A percentile compares a stretch with the other conserved stretches of the same genome.
Evolutionary conservation across 2,113 vertebrate genomes (phyloP).

Genomic region (Phrynocephalus versicolor): DNA sequence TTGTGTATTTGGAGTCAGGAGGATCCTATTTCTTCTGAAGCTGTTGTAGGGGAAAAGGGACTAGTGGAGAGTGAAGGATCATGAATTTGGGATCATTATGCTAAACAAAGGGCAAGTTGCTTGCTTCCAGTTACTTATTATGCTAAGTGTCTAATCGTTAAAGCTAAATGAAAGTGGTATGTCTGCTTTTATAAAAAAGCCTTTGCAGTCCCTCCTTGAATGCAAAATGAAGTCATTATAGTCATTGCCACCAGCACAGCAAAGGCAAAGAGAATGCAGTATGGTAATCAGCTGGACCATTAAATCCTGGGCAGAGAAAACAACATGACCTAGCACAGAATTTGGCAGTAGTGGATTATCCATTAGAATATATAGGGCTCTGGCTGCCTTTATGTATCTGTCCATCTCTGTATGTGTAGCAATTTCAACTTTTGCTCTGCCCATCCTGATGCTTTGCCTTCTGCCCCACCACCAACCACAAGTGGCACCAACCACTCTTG

Average conservation of each 20-base stretch:
- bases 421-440: no score
- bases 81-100: slow-evolving; percentile 20
- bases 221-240: neutral
- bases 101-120: slow-evolving; percentile 60
- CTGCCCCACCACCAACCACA: no score
- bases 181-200: slow-evolving; percentile 23
- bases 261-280: slow-evolving; percentile 9
- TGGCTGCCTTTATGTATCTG: no score
- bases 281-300: neutral
- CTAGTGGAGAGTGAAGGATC: neutral
- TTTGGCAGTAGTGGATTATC: no score
- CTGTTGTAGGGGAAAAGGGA: neutral
- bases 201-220: neutral
- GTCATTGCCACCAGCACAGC: neutral
- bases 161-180: neutral
- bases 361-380: no score
- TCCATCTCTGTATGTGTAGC: no score
- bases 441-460: no score
- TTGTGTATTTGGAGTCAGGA: no score
- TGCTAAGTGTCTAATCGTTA: slow-evolving; percentile 45
- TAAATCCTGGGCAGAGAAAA: neutral
- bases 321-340: neutral
- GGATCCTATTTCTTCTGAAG: no score
- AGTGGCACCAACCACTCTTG: no score
- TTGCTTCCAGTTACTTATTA: slow-evolving; percentile 63